Evolutionary conservation across 2,797 vertebrate species (phyloP), one percentile per base, ranked within the genome.

Genomic region (Falco concolor): DNA sequence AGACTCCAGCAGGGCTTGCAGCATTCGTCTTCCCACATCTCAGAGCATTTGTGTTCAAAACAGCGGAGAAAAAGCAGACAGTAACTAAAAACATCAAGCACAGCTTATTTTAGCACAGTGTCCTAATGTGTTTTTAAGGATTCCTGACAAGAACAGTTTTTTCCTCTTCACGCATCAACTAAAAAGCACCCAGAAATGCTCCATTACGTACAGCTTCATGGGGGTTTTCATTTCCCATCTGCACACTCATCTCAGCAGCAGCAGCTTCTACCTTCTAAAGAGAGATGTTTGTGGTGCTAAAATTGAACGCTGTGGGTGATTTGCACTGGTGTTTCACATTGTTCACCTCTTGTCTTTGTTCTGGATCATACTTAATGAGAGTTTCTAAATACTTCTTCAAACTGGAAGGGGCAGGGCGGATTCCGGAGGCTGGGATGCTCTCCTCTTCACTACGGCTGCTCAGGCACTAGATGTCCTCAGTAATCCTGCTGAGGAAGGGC

Each of bases 381-480:
- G 64, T 74, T 84, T 63, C 36, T n/a, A 53, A 49, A 1, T 24
- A 40, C 38, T 92, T 77, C 40, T 80, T 50, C 34, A 16, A 18
- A 23, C 19, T 36, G 34, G 50, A 68, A 84, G 12, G 25, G 32
- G 12, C 28, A 50, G 56, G 36, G 42, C 69, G 32, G 63, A 56
- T 44, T 45, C 27, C 42, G 14, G 79, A 49, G 24, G 15, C 30
- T 21, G 45, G 63, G 54, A 56, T 19, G 49, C n/a, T 81, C 30
- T 36, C 73, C 42, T 54, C 47, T 67, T 79, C 89, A 85, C 11
- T 70, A 53, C 73, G 40, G 30, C 63, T 24, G 13, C 2, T 4
- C 3, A 25, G 76, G 81, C 98, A 65, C 96, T 95, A 97, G 97
- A 87, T 94, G 98, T 83, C 98, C 95, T 82, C 97, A 20, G 68